Evolutionary conservation across 2,888 invertebrate species (phyloP).

Genomic region (Drosophila subsilvestris): DNA sequence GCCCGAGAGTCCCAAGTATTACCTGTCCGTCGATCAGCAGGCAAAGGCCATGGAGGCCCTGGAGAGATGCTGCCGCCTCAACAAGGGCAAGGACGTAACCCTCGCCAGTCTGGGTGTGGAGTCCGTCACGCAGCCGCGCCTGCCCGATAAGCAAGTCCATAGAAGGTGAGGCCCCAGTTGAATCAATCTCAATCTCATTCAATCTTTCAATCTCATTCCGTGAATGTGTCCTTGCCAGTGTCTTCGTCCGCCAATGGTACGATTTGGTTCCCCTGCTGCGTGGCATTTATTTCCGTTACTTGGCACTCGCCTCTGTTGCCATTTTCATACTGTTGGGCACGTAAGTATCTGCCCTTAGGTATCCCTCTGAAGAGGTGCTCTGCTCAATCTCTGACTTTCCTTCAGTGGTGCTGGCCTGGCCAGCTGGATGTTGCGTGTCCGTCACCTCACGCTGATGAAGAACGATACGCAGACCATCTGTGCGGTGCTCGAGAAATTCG

Average conservation of each 20-base stretch:
- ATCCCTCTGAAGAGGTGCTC: neutral
- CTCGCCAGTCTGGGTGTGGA: constrained; percentile 38
- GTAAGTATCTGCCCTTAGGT: neutral
- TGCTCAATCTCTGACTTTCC: neutral
- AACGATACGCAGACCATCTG: neutral
- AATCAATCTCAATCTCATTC: neutral
- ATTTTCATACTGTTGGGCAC: neutral
- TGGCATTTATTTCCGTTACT: neutral
- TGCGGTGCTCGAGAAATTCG: neutral
- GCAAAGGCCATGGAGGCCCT: constrained; percentile 33
- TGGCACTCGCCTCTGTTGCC: neutral
- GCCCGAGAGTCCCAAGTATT: constrained; percentile 53
- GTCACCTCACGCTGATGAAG: neutral
- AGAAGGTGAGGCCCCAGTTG: neutral
- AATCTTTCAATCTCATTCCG: neutral
- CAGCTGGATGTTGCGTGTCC: constrained; percentile 25
- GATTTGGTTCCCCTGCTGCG: neutral
- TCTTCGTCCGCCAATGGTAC: neutral
- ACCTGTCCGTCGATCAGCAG: constrained; percentile 9
- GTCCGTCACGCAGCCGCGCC: neutral
- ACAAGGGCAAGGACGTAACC: constrained; percentile 23
- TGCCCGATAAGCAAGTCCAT: neutral
- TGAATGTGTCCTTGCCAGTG: neutral
- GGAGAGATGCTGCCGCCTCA: constrained; percentile 34
- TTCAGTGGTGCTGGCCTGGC: constrained; percentile 7